A percentile compares a stretch with the other conserved stretches of the same genome.
phyloP scores from a whole-genome alignment of 1,140 invertebrate genomes.

The Lordiphosa mommai region DNA sequence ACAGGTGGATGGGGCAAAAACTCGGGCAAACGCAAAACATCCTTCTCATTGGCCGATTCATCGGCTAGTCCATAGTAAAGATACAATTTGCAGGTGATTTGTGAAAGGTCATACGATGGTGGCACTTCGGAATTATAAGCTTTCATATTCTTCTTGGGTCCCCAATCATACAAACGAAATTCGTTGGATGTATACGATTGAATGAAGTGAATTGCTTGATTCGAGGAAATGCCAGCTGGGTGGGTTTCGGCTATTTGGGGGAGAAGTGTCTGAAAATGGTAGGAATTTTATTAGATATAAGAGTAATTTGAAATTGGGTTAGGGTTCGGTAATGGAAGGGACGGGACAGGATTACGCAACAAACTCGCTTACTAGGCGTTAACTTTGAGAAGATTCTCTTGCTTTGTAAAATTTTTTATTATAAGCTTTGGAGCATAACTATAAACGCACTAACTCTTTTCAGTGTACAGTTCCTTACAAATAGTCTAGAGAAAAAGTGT shows the following conservation, averaged over 20 bases:
- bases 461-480: too few species aligned
- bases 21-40: slow-evolving; percentile 75
- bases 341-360: too few species aligned
- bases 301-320: too few species aligned
- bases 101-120: slow-evolving; percentile 81
- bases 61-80: slow-evolving; percentile 85
- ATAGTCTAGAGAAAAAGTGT: too few species aligned
- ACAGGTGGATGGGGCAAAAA: slow-evolving; percentile 78
- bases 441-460: too few species aligned
- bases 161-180: slow-evolving; percentile 80
- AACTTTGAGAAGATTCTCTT: too few species aligned
- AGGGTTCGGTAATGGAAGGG: too few species aligned
- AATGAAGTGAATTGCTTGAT: slow-evolving; percentile 80
- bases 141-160: slow-evolving; percentile 73
- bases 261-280: slow-evolving; percentile 37
- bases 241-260: slow-evolving; percentile 60
- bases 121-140: slow-evolving; percentile 80
- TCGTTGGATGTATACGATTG: slow-evolving; percentile 76
- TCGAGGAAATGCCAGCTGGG: slow-evolving; percentile 80
- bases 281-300: neutral
- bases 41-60: slow-evolving; percentile 81
- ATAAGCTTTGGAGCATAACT: too few species aligned
- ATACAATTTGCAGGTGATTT: slow-evolving; percentile 82
- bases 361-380: too few species aligned
- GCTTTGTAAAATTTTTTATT: too few species aligned